A percentile compares a stretch with the other conserved stretches of the same genome.
Conservation (phyloP, 2,797 vertebrate species). For the Danio choprae region DNA sequence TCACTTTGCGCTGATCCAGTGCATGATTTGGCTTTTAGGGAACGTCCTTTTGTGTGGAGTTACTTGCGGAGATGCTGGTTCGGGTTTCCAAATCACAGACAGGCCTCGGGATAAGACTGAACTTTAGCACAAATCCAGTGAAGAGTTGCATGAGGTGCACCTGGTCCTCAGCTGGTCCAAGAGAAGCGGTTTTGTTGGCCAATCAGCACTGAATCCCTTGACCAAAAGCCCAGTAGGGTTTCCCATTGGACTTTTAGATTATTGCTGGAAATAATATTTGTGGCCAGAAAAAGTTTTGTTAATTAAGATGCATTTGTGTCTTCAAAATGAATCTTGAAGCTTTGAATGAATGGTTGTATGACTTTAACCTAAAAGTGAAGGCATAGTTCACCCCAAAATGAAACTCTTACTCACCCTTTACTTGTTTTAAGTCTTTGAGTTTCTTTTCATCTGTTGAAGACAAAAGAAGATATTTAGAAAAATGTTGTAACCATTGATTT, state of each 20-base stretch:
- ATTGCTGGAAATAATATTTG: background rate
- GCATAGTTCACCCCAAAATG: too few relatives aligned
- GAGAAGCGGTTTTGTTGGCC: too few relatives aligned
- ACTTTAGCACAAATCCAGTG: background rate
- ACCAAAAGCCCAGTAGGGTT: background rate
- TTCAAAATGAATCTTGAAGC: background rate
- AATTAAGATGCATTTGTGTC: background rate
- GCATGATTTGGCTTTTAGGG: slow-evolving; percentile 53
- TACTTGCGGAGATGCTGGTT: slow-evolving; percentile 2
- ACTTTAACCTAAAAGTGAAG: too few relatives aligned
- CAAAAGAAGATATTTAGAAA: too few relatives aligned
- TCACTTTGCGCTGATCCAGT: slow-evolving; percentile 45
- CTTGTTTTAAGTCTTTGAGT: too few relatives aligned
- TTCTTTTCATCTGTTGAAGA: too few relatives aligned
- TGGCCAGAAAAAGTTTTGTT: background rate
- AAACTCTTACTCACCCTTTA: too few relatives aligned
- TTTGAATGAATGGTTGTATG: too few relatives aligned
- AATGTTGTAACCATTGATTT: too few relatives aligned
- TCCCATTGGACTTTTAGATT: background rate
- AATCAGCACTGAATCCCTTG: background rate
- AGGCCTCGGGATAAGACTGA: slow-evolving; percentile 20
- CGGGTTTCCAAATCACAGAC: slow-evolving; percentile 4
- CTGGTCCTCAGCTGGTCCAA: background rate
- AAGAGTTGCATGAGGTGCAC: background rate
- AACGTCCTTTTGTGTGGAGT: slow-evolving; percentile 24